Evolutionary conservation across 2,888 invertebrate species (phyloP), one percentile per base, ranked within the genome.

Genomic region (Eupithecia inturbata): DNA sequence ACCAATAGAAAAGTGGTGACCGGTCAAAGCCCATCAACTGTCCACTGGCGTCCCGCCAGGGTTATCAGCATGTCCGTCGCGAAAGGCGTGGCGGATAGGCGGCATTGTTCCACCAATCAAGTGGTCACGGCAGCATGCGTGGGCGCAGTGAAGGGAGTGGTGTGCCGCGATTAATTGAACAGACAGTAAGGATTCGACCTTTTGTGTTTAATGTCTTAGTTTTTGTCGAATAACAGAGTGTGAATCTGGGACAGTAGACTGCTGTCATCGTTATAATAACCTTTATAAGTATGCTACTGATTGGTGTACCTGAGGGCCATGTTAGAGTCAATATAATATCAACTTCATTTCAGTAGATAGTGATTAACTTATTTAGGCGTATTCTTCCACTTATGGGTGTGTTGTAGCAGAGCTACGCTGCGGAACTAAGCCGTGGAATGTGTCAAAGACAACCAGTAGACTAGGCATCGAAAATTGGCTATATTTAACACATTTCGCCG

Each of bases 101-200:
- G 80, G 73, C 72, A 76, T 79, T 78, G 78, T 79, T 67, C 68
- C 63, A 60, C 79, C 78, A 78, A 81, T 78, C 77, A 75, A 71
- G 71, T 39, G 71, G 63, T 78, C 68, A 74, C 74, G 67, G 68
- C 70, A 70, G 68, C 31, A 64, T 77, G 77, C 77, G 77, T 79
- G n/a, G 77, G 77, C 78, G 78, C 78, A 79, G 62, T 67, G 12
- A 36, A 49, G 60, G 70, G 69, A 62, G 62, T 62, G 62, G 62
- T 62, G 19, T 19, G 31, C 9, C 31, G 31, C 31, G 9, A 62
- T 31, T 62, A 62, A 62, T 60, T 31, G 31, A 62, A 62, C 26
- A 57, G 57, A 26, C 26, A 57, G 26, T 26, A 57, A 22, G 14
- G 26, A 26, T 57, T 62, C 31, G 31, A 62, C 62, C 62, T 62